A percentile compares a stretch with the other conserved stretches of the same genome.
Evolutionary conservation across 2,888 invertebrate genomes (phyloP).

Genomic region (Leptopilina myrica): DNA sequence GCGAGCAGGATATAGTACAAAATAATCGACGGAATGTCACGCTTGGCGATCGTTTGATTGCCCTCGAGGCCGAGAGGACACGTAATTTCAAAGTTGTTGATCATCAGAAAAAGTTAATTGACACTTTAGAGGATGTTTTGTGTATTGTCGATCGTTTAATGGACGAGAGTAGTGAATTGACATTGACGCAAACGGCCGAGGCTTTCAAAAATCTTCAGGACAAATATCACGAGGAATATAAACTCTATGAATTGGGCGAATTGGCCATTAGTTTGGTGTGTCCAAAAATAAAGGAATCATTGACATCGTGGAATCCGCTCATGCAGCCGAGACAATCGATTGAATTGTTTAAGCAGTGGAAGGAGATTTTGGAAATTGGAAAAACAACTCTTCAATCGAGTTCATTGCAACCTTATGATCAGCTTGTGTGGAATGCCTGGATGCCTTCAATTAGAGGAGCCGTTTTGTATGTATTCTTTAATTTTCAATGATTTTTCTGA

Average conservation of each 20-base stretch:
- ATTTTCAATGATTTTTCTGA: neutral
- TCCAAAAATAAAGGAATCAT: constrained; percentile 86
- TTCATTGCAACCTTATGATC: constrained; percentile 85
- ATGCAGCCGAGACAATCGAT: constrained; percentile 82
- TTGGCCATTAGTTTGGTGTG: constrained; percentile 91
- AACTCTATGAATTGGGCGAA: constrained; percentile 88
- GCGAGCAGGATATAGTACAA: constrained; percentile 96
- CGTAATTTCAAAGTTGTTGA: constrained; percentile 83
- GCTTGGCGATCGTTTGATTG: constrained; percentile 87
- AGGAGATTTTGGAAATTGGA: constrained; percentile 79
- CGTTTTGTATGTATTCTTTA: constrained; percentile 81
- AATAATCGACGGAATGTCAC: constrained; percentile 88
- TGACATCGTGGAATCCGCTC: constrained; percentile 89
- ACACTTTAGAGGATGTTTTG: constrained; percentile 84
- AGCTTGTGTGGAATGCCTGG: constrained; percentile 93
- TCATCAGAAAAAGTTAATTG: constrained; percentile 85
- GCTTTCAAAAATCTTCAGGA: constrained; percentile 80
- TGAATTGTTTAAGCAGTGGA: constrained; percentile 85
- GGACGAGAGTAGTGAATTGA: constrained; percentile 78
- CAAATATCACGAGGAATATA: constrained; percentile 86
- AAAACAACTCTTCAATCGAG: constrained; percentile 71
- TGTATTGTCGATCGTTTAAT: constrained; percentile 82
- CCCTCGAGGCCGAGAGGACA: constrained; percentile 87
- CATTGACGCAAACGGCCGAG: constrained; percentile 80
- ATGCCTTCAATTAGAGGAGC: constrained; percentile 88